Percentiles rank a stretch among this genome's conserved stretches.
phyloP scores from a whole-genome alignment of 2,797 vertebrate genomes.

The Austrolebias charrua region DNA sequence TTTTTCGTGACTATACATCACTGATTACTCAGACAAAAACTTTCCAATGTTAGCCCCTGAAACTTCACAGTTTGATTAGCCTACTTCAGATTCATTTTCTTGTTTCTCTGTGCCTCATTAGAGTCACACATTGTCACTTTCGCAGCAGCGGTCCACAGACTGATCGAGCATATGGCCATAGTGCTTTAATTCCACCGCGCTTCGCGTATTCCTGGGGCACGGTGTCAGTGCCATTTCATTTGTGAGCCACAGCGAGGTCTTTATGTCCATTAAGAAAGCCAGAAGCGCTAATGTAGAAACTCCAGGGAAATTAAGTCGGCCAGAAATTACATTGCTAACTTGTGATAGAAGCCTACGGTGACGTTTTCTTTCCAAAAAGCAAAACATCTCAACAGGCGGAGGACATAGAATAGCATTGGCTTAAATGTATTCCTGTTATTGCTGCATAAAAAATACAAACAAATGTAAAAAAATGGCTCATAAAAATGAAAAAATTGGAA shows the following conservation, averaged over 20 bases:
- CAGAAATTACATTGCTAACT: constrained; percentile 38
- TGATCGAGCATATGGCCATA: constrained; percentile 58
- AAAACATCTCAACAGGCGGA: neutral
- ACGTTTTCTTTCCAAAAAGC: constrained; percentile 20
- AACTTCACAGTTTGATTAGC: constrained; percentile 46
- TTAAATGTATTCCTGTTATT: constrained; percentile 5
- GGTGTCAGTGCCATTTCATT: constrained; percentile 63
- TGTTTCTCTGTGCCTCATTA: constrained; percentile 51
- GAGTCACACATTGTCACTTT: constrained; percentile 44
- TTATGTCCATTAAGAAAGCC: constrained; percentile 60
- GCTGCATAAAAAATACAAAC: neutral
- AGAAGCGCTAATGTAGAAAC: constrained; percentile 50
- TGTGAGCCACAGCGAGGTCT: constrained; percentile 57
- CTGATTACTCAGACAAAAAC: constrained; percentile 41
- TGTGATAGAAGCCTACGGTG: constrained; percentile 27
- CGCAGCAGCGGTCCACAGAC: constrained; percentile 39
- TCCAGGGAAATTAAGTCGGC: constrained; percentile 58
- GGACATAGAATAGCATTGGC: neutral
- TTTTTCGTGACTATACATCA: constrained; percentile 9
- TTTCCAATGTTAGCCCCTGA: constrained; percentile 18
- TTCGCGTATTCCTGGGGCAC: constrained; percentile 53
- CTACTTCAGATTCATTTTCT: constrained; percentile 31
- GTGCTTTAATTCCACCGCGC: constrained; percentile 42
- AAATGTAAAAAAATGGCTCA: constrained; percentile 1
- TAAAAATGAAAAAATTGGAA: neutral